A percentile compares a stretch with the other conserved stretches of the same genome.
These are phyloP conservation scores for Calliscelio sp. DNA, from an alignment of 2,888 invertebrate species.

Conservation along the genomic window DNA sequence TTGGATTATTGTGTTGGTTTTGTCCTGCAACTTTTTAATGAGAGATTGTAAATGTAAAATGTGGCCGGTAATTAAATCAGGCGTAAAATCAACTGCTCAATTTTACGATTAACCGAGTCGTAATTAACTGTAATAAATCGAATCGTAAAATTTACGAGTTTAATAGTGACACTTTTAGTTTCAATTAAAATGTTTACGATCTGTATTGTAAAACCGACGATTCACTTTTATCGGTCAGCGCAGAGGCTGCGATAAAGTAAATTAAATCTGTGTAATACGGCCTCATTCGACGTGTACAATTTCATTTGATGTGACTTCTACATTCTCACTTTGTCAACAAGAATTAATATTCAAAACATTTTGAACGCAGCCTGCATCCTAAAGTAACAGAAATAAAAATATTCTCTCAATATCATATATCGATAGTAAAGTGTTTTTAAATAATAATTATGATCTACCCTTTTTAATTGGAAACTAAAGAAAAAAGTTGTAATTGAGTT, in stretches of 20 bases:
- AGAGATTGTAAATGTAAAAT: conserved; percentile 5
- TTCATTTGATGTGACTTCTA: no score
- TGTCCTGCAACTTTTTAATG: not conserved
- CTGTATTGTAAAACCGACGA: conserved; percentile 24
- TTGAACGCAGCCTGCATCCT: no score
- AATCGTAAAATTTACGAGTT: conserved; percentile 38
- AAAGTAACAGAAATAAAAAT: no score
- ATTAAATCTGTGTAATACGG: conserved; percentile 2
- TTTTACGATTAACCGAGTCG: conserved; percentile 24
- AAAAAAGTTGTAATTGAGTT: no score
- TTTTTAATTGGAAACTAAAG: no score
- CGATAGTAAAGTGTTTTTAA: no score
- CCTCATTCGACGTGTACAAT: not conserved
- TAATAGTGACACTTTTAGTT: conserved; percentile 37
- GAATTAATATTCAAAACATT: no score
- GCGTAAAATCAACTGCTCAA: conserved; percentile 16
- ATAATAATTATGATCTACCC: no score
- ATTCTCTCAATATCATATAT: no score
- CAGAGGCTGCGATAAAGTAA: not conserved
- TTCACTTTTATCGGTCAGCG: not conserved
- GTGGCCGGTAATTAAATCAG: conserved; percentile 19
- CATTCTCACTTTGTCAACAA: no score
- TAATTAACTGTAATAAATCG: conserved; percentile 47
- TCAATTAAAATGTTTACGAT: conserved; percentile 39
- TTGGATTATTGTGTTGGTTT: no score